A percentile compares a stretch with the other conserved stretches of the same genome.
Conservation (phyloP, 2,113 vertebrate species). For the Chiloscyllium plagiosum region DNA sequence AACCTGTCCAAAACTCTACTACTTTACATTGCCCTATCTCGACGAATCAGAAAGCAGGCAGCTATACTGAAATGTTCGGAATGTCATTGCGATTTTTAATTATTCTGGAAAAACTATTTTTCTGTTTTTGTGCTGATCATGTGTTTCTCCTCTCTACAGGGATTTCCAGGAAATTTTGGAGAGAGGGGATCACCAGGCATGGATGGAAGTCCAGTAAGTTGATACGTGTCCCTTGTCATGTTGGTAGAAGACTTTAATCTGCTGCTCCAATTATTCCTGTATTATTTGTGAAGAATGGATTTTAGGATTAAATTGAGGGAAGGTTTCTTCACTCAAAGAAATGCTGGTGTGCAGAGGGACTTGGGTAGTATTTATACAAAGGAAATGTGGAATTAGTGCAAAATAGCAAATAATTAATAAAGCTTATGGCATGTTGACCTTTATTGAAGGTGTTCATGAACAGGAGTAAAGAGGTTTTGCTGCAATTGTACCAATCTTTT, state of each 20-base stretch:
- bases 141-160: conserved; percentile 59
- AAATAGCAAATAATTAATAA: background rate
- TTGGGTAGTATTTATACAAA: background rate
- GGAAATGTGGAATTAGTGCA: background rate
- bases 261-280: conserved; percentile 40
- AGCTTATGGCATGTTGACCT: background rate
- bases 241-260: conserved; percentile 41
- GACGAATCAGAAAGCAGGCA: background rate
- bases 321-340: background rate
- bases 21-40: background rate
- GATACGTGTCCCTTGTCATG: conserved; percentile 16
- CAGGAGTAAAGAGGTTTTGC: background rate
- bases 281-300: background rate
- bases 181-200: conserved; percentile 88
- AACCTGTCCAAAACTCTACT: background rate
- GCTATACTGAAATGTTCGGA: background rate
- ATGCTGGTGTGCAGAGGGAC: background rate
- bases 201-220: conserved; percentile 95
- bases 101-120: no score
- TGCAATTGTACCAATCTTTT: background rate
- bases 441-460: background rate
- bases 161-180: conserved; percentile 92
- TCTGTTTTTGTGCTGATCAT: background rate
- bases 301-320: background rate
- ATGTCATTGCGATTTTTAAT: background rate